These are phyloP conservation scores for Porites cylindrica DNA, from an alignment of 92 coral and sea anemone genomes.

Conservation along the genomic window DNA sequence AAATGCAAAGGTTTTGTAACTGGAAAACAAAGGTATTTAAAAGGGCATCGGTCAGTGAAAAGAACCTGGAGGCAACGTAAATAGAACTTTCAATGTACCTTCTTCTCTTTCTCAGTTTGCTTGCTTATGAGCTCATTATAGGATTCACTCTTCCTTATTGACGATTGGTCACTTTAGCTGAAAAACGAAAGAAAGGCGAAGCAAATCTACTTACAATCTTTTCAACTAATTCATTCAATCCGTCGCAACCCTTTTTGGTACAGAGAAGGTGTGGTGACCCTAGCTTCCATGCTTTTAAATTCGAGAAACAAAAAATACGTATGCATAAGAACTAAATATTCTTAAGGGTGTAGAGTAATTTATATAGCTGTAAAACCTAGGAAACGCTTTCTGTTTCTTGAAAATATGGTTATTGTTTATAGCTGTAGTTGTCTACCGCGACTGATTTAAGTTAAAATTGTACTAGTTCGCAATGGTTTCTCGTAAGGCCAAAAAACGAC, in stretches of 20 bases:
- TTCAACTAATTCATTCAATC: background rate
- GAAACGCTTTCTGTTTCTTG: too few relatives aligned
- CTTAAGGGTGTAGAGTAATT: too few relatives aligned
- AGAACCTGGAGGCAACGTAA: background rate
- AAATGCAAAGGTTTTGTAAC: background rate
- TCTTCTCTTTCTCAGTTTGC: constrained; percentile 27
- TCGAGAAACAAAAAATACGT: too few relatives aligned
- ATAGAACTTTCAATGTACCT: background rate
- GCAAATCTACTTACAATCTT: constrained; percentile 17
- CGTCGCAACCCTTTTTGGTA: background rate
- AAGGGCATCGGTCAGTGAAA: background rate
- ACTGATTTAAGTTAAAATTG: too few relatives aligned
- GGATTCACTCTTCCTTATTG: constrained; percentile 18
- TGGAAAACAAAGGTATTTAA: background rate
- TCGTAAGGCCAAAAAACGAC: too few relatives aligned
- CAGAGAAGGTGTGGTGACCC: background rate
- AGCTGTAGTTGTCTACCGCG: too few relatives aligned
- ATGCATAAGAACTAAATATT: too few relatives aligned
- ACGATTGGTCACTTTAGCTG: background rate
- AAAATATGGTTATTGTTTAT: too few relatives aligned
- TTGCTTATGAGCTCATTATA: constrained; percentile 11
- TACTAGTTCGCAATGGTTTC: too few relatives aligned
- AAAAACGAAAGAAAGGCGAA: background rate
- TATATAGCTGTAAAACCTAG: too few relatives aligned
- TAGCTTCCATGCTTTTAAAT: background rate